phyloP scores from a whole-genome alignment of 2,797 vertebrate species.

The Staurois parvus region DNA sequence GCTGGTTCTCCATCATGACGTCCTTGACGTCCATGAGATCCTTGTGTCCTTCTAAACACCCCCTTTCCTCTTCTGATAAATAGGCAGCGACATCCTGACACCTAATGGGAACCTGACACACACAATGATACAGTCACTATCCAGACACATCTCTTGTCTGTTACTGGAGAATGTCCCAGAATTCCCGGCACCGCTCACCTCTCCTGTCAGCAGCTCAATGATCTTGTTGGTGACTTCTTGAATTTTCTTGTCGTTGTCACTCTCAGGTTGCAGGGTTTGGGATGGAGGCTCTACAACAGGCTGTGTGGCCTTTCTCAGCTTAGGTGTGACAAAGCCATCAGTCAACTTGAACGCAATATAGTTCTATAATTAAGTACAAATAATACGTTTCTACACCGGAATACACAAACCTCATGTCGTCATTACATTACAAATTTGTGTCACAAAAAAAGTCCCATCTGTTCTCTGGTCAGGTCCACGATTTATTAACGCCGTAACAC shows the following conservation, averaged over 20 bases:
- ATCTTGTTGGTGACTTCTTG: constrained; percentile 1
- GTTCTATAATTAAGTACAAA: neutral
- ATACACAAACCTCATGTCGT: neutral
- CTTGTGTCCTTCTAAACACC: constrained; percentile 1
- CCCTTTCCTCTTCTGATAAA: constrained; percentile 11
- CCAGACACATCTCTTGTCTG: constrained; percentile 4
- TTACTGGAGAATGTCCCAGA: constrained; percentile 1
- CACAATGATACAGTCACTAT: constrained; percentile 14
- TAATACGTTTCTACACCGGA: neutral
- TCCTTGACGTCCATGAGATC: neutral
- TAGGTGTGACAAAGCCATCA: neutral
- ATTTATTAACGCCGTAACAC: too few species aligned
- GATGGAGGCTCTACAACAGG: neutral
- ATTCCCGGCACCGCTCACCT: constrained; percentile 7
- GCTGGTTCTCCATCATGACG: neutral
- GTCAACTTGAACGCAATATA: neutral
- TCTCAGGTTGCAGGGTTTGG: neutral
- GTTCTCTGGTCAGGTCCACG: neutral
- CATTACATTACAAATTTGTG: too few species aligned
- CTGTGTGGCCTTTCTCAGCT: neutral
- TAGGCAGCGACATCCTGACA: neutral
- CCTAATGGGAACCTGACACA: constrained; percentile 14
- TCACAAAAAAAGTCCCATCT: neutral
- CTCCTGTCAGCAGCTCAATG: constrained; percentile 18
- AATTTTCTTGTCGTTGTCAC: neutral